These are phyloP conservation scores for Tachina fera DNA, from an alignment of 2,888 invertebrate species.

Conservation along the genomic window DNA sequence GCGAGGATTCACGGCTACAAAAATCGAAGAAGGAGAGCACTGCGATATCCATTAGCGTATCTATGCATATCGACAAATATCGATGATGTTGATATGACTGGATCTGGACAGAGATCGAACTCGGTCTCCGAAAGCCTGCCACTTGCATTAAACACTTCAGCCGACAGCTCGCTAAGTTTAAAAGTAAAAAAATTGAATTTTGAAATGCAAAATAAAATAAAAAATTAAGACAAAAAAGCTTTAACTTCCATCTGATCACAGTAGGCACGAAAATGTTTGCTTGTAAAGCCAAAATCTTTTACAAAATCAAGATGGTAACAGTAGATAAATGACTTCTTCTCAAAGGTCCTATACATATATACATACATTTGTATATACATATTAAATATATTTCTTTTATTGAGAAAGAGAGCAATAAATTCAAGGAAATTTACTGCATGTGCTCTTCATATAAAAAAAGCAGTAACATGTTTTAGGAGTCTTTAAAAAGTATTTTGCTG, in stretches of 20 bases:
- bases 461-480: constrained; percentile 22
- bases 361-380: neutral
- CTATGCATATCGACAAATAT: no score
- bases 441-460: neutral
- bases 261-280: constrained; percentile 55
- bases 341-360: constrained; percentile 68
- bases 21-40: no score
- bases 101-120: no score
- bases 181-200: neutral
- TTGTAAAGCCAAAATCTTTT: constrained; percentile 32
- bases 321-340: constrained; percentile 73
- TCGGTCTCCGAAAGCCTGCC: no score
- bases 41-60: no score
- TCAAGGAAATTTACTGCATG: constrained; percentile 9
- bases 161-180: neutral
- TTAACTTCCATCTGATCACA: constrained; percentile 60
- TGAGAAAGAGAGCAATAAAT: no score
- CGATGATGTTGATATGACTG: no score
- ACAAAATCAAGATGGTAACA: constrained; percentile 33
- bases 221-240: neutral
- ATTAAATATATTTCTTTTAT: no score
- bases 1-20: no score
- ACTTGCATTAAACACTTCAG: no score
- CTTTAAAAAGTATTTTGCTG: neutral
- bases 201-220: constrained; percentile 15